A percentile compares a stretch with the other conserved stretches of the same genome.
These are phyloP conservation scores for Phyllotreta striolata DNA, from an alignment of 2,888 invertebrate genomes.

Conservation along the genomic window DNA sequence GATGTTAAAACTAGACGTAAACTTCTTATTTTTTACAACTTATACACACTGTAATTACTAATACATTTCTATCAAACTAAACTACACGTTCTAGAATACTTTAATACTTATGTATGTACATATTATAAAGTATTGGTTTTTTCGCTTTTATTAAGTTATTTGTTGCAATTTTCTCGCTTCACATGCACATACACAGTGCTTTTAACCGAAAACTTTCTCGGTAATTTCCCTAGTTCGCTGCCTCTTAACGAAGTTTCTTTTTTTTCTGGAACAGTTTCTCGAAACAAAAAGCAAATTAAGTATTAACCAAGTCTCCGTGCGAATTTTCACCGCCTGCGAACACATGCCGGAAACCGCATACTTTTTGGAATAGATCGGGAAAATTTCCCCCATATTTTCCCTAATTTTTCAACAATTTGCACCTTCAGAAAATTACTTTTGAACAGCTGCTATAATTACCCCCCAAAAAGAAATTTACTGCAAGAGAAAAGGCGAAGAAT, in stretches of 20 bases:
- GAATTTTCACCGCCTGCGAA: constrained; percentile 33
- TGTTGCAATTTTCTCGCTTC: no score
- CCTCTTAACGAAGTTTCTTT: constrained; percentile 29
- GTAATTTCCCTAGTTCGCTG: constrained; percentile 29
- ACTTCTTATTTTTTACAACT: no score
- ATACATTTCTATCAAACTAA: no score
- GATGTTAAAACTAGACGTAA: constrained; percentile 48
- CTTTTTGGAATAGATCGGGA: constrained; percentile 20
- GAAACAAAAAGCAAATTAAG: constrained; percentile 32
- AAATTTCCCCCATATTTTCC: neutral
- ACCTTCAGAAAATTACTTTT: no score
- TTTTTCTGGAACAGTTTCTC: constrained; percentile 5
- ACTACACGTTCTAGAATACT: no score
- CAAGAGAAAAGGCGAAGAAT: no score
- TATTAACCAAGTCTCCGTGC: constrained; percentile 35
- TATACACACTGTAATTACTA: no score
- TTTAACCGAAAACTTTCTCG: constrained; percentile 23
- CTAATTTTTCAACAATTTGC: neutral
- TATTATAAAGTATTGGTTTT: no score
- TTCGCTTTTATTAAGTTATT: no score
- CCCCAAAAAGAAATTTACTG: no score
- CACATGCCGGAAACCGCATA: constrained; percentile 37
- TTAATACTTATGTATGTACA: no score
- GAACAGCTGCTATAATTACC: no score
- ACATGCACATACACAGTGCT: constrained; percentile 6